A percentile compares a stretch with the other conserved stretches of the same genome.
phyloP scores from a whole-genome alignment of 2,888 invertebrate genomes.

The Sericinus montela region DNA sequence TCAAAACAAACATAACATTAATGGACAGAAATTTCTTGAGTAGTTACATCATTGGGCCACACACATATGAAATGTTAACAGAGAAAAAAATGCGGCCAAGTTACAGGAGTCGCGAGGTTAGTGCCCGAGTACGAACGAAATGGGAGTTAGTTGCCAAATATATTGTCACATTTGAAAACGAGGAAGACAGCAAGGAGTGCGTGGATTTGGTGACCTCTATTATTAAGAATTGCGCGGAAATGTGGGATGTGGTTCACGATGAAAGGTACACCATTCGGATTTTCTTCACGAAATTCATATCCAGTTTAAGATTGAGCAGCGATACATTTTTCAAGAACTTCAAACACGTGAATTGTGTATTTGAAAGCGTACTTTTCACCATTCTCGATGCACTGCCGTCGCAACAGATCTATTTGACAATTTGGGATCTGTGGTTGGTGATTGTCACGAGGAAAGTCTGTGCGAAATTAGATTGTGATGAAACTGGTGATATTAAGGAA shows the following conservation, averaged over 20 bases:
- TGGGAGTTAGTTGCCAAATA: slow-evolving; percentile 30
- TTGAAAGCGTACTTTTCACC: slow-evolving; percentile 27
- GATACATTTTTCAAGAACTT: slow-evolving; percentile 7
- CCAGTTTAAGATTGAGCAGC: slow-evolving; percentile 21
- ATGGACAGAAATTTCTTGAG: slow-evolving; percentile 33
- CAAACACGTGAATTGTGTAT: slow-evolving; percentile 25
- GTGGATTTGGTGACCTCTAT: slow-evolving; percentile 26
- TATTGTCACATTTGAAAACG: slow-evolving; percentile 13
- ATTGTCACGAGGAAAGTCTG: slow-evolving; percentile 25
- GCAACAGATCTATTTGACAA: slow-evolving; percentile 31
- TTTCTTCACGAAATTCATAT: slow-evolving; percentile 26
- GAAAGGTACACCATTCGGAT: slow-evolving; percentile 23
- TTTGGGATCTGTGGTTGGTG: slow-evolving; percentile 34
- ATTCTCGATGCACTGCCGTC: slow-evolving; percentile 23
- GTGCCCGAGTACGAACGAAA: slow-evolving; percentile 27
- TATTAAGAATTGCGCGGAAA: slow-evolving; percentile 25
- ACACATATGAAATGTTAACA: slow-evolving; percentile 30
- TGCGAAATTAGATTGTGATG: slow-evolving; percentile 12
- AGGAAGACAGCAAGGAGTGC: neutral
- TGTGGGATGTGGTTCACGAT: slow-evolving; percentile 25
- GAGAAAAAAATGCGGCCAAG: slow-evolving; percentile 21
- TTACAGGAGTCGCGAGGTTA: slow-evolving; percentile 14
- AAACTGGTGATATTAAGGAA: slow-evolving; percentile 7
- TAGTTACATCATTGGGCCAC: slow-evolving; percentile 33
- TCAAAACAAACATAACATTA: slow-evolving; percentile 27